These are phyloP conservation scores for Myotis lucifugus DNA, from an alignment of 2,113 vertebrate species.

Conservation along the genomic window DNA sequence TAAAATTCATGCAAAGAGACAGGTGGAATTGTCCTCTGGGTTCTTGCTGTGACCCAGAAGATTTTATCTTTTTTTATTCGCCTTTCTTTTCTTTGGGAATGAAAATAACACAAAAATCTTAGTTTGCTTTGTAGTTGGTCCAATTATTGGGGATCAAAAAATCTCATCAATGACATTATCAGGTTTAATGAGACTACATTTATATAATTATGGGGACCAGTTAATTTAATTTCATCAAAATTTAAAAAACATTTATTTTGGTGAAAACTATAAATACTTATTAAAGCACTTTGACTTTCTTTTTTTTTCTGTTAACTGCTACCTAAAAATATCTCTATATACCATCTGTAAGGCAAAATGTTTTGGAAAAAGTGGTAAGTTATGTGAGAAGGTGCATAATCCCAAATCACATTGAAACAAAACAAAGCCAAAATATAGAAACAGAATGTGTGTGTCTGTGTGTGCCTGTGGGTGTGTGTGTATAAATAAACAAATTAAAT, in stretches of 20 bases:
- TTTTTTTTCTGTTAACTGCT: neutral
- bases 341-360: conserved; percentile 2
- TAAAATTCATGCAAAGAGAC: conserved; percentile 49
- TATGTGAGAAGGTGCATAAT: conserved; percentile 11
- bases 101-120: conserved; percentile 58
- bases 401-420: conserved; percentile 16
- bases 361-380: conserved; percentile 25
- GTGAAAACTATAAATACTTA: neutral
- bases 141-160: conserved; percentile 25
- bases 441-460: neutral
- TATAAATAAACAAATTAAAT: neutral
- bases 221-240: neutral
- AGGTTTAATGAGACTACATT: neutral
- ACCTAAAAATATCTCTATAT: conserved; percentile 28
- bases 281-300: conserved; percentile 33
- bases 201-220: conserved; percentile 33
- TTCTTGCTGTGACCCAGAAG: conserved; percentile 49
- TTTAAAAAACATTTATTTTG: conserved; percentile 20
- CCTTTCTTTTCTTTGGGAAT: conserved; percentile 21
- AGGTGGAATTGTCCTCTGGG: neutral
- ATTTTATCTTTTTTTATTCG: conserved; percentile 20
- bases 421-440: neutral
- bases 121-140: conserved; percentile 36
- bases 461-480: neutral
- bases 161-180: neutral